A percentile compares a stretch with the other conserved stretches of the same genome.
Evolutionary conservation across 2,113 vertebrate species (phyloP).

Genomic region (Sinocyclocheilus maitianheensis): DNA sequence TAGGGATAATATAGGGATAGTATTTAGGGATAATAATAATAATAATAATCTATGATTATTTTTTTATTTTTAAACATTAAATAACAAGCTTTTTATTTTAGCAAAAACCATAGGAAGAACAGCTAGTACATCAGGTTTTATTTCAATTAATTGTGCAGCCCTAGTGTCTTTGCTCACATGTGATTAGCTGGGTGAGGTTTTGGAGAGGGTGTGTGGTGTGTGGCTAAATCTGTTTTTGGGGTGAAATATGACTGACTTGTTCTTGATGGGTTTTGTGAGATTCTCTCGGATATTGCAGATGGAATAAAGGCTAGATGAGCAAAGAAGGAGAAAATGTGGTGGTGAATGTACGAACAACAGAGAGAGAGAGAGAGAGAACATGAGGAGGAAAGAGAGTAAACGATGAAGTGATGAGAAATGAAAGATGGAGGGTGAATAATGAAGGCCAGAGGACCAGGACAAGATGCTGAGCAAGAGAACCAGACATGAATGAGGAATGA

Average conservation of each 20-base stretch:
- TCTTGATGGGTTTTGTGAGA: background rate
- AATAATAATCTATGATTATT: too few relatives aligned
- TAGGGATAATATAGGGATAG: too few relatives aligned
- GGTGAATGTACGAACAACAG: background rate
- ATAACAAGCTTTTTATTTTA: background rate
- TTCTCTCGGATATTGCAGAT: background rate
- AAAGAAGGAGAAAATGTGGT: background rate
- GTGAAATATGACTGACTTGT: background rate
- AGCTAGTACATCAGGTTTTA: background rate
- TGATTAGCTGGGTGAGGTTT: background rate
- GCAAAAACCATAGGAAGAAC: background rate
- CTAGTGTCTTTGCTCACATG: too few relatives aligned
- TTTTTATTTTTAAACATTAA: background rate
- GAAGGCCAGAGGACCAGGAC: slow-evolving; percentile 27
- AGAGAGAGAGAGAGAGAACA: background rate
- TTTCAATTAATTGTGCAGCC: too few relatives aligned
- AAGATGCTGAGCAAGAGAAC: slow-evolving; percentile 23
- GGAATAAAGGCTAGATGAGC: slow-evolving; percentile 11
- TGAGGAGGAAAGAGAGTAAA: slow-evolving; percentile 59
- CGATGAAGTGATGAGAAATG: slow-evolving; percentile 31
- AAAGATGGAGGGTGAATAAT: slow-evolving; percentile 42
- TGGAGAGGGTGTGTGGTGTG: background rate
- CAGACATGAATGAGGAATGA: slow-evolving; percentile 50
- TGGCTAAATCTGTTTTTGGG: background rate
- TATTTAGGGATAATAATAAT: too few relatives aligned